phyloP scores from a whole-genome alignment of 23 tunicate genomes.

The Corella eumyota region DNA sequence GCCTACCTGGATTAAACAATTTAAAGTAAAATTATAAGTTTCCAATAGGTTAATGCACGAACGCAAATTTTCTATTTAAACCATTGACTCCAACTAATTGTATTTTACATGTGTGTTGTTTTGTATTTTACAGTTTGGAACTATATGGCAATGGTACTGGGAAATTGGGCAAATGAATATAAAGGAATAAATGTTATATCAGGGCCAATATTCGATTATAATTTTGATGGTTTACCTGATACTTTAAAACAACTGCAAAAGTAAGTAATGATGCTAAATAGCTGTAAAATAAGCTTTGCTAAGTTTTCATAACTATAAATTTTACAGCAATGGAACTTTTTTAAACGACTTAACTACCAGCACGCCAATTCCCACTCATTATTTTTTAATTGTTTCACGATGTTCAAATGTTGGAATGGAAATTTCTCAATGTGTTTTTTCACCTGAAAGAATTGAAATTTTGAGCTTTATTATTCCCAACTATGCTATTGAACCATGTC shows the following conservation, averaged over 20 bases:
- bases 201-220: slow-evolving; percentile 66
- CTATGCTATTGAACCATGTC: slow-evolving; percentile 30
- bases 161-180: slow-evolving; percentile 33
- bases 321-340: slow-evolving; percentile 11
- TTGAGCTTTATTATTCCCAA: slow-evolving; percentile 57
- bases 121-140: slow-evolving; percentile 40
- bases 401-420: slow-evolving; percentile 13
- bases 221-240: slow-evolving; percentile 67
- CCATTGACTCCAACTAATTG: no score
- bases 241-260: slow-evolving; percentile 8
- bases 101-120: no score
- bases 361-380: slow-evolving; percentile 72
- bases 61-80: no score
- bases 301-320: not conserved
- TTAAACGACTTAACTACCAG: slow-evolving; percentile 7
- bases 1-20: no score
- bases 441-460: slow-evolving; percentile 37
- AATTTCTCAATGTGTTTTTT: slow-evolving; percentile 13
- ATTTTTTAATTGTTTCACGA: slow-evolving; percentile 35
- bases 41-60: no score
- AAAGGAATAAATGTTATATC: slow-evolving; percentile 31
- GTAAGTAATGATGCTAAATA: slow-evolving; percentile 12
- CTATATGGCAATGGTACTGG: slow-evolving; percentile 18
- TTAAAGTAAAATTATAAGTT: no score
- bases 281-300: not conserved